These are phyloP conservation scores for Steatocranus sp. DNA, from an alignment of 2,797 vertebrate genomes.

Conservation along the genomic window DNA sequence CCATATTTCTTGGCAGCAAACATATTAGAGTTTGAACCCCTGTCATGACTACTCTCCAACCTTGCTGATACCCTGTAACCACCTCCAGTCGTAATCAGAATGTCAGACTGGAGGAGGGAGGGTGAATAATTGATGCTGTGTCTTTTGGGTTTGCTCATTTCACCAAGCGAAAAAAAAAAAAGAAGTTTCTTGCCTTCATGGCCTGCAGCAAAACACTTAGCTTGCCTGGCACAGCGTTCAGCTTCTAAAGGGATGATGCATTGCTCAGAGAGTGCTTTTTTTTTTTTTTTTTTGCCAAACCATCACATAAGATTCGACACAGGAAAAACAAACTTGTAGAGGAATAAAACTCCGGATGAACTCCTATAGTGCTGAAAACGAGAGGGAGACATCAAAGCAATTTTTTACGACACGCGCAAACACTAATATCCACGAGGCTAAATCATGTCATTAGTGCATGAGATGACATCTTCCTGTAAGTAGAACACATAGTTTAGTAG, in stretches of 20 bases:
- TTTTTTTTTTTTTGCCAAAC: slow-evolving; percentile 23
- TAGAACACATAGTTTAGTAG: slow-evolving; percentile 9
- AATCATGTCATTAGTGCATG: slow-evolving; percentile 39
- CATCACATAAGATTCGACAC: slow-evolving; percentile 49
- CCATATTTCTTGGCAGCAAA: slow-evolving; percentile 54
- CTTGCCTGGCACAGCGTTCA: slow-evolving; percentile 53
- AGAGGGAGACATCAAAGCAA: slow-evolving; percentile 46
- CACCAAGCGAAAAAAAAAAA: slow-evolving; percentile 49
- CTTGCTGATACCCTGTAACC: slow-evolving; percentile 49
- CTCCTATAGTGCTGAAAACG: slow-evolving; percentile 19
- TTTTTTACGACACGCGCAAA: neutral
- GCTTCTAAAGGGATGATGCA: slow-evolving; percentile 52
- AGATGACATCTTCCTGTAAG: slow-evolving; percentile 25
- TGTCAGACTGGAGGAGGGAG: slow-evolving; percentile 47
- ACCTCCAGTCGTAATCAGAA: slow-evolving; percentile 67
- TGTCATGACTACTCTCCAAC: slow-evolving; percentile 57
- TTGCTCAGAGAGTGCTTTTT: slow-evolving; percentile 30
- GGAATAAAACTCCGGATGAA: slow-evolving; percentile 43
- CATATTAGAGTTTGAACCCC: slow-evolving; percentile 55
- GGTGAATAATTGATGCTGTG: slow-evolving; percentile 71
- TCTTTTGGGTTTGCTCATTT: slow-evolving; percentile 66
- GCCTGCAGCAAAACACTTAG: slow-evolving; percentile 57
- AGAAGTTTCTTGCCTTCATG: slow-evolving; percentile 47
- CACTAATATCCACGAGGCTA: slow-evolving; percentile 19
- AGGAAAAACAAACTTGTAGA: slow-evolving; percentile 46